Base-by-base conservation (phyloP, 2,888 invertebrate genomes). In the Sesia apiformis region DNA sequence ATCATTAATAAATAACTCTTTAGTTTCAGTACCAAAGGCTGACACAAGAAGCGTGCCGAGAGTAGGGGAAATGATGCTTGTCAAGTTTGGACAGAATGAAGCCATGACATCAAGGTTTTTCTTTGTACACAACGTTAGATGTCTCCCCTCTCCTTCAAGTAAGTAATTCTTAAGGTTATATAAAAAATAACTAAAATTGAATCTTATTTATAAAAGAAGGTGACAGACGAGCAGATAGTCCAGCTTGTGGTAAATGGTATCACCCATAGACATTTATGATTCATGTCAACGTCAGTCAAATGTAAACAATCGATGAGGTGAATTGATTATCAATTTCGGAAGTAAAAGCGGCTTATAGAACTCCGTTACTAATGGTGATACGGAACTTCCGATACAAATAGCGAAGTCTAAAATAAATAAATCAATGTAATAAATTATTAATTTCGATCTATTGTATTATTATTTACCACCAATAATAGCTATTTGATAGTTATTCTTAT, bases 41-140 rank as follows among this genome's bases (percentile, higher is more conserved):
- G 80, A 78, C 56, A 39, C 66, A 5, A 80, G 70, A 60, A 67
- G 57, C 54, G 60, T 82, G 3, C 86, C 86, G 3, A 78, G 80
- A 66, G 69, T 72, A 40, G 86, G 88, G 51, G 87, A 88, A 62
- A 62, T 89, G 52, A 64, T 89, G 60, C 66, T 80, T 6, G 60
- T 80, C n/a, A 66, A 66, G 38, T 85, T 84, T 66, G 83, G 81
- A 4, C 69, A 73, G 38, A 80, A 79, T 57, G 69, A 70, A 59
- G 59, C 63, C 2, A 73, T 60, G 60, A 68, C 58, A 49, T 68
- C 70, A 54, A 74, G 82, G 61, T 86, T 87, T 65, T 81, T 86
- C 64, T 88, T 69, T 68, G 85, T 89, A 5, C 72, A 86, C 58
- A 81, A 83, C 63, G 72, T 86, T 4, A 77, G 77, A 63, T 61